Conservation (phyloP, 2,113 vertebrate genomes). For the Mola mola region DNA sequence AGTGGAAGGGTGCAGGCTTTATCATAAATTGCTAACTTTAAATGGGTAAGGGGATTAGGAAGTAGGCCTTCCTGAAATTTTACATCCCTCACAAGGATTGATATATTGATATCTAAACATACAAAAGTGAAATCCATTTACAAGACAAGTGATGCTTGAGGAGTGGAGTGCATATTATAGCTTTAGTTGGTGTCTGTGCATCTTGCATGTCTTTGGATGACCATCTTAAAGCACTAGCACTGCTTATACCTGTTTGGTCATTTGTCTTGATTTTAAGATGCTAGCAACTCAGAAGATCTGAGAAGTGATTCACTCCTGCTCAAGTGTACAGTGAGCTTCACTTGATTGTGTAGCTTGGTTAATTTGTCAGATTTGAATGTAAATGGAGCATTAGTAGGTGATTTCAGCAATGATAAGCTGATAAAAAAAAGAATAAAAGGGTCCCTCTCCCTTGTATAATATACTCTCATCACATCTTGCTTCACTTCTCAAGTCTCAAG, state of each 20-base stretch:
- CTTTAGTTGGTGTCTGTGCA: slow-evolving; percentile 23
- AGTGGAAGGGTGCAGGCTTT: slow-evolving; percentile 28
- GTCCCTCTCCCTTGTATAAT: not conserved
- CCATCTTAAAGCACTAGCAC: slow-evolving; percentile 9
- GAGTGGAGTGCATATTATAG: slow-evolving; percentile 1
- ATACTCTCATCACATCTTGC: not conserved
- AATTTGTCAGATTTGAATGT: slow-evolving; percentile 14
- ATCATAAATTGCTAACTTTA: slow-evolving; percentile 32
- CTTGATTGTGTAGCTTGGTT: slow-evolving; percentile 8
- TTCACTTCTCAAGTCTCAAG: no score
- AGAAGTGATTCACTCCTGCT: not conserved
- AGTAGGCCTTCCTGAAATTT: not conserved
- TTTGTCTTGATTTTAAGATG: slow-evolving; percentile 10
- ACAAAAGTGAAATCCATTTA: slow-evolving; percentile 9
- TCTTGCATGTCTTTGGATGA: slow-evolving; percentile 18
- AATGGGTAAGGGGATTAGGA: slow-evolving; percentile 4
- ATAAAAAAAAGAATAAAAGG: not conserved
- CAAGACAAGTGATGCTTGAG: not conserved
- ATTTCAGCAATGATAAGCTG: not conserved
- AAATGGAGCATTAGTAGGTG: slow-evolving; percentile 4
- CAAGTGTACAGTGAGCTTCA: not conserved
- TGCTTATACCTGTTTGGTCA: not conserved
- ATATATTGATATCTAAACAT: not conserved
- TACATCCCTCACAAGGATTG: not conserved
- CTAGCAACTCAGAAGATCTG: not conserved